These are phyloP conservation scores for Muricea muricata DNA, from an alignment of 92 coral and sea anemone species.

Conservation along the genomic window DNA sequence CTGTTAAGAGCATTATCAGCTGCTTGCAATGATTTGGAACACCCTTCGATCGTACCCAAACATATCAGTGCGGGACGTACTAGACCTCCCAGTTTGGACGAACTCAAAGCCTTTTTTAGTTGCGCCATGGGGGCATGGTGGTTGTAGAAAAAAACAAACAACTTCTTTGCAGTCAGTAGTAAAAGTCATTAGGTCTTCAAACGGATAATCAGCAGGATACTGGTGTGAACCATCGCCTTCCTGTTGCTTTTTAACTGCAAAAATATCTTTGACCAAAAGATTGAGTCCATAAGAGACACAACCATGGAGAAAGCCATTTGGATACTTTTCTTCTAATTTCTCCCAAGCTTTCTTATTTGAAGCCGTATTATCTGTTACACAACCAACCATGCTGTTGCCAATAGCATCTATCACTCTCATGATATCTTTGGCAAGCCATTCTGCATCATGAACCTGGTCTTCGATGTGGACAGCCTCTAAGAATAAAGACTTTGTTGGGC, in stretches of 20 bases:
- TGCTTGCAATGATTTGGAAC: constrained; percentile 2
- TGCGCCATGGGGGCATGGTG: constrained; percentile 10
- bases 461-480: constrained; percentile 4
- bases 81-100: not conserved
- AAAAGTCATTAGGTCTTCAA: not conserved
- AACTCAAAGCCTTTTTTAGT: not conserved
- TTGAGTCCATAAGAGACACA: constrained; percentile 12
- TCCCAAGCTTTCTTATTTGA: constrained; percentile 20
- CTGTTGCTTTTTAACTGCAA: constrained; percentile 3
- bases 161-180: constrained; percentile 13
- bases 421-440: constrained; percentile 8
- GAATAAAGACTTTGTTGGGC: constrained; percentile 8
- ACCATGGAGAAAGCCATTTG: constrained; percentile 1
- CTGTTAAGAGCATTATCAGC: not conserved
- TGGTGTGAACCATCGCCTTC: not conserved
- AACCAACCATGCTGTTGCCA: not conserved
- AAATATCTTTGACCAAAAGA: constrained; percentile 5
- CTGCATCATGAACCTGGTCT: not conserved
- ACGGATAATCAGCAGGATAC: not conserved
- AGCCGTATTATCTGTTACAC: constrained; percentile 7
- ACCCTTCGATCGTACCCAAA: constrained; percentile 5
- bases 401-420: not conserved
- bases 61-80: constrained; percentile 6
- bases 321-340: not conserved
- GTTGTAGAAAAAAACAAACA: not conserved